A percentile compares a stretch with the other conserved stretches of the same genome.
phyloP scores from a whole-genome alignment of 2,888 invertebrate species.

The Lasioglossum lativentre region DNA sequence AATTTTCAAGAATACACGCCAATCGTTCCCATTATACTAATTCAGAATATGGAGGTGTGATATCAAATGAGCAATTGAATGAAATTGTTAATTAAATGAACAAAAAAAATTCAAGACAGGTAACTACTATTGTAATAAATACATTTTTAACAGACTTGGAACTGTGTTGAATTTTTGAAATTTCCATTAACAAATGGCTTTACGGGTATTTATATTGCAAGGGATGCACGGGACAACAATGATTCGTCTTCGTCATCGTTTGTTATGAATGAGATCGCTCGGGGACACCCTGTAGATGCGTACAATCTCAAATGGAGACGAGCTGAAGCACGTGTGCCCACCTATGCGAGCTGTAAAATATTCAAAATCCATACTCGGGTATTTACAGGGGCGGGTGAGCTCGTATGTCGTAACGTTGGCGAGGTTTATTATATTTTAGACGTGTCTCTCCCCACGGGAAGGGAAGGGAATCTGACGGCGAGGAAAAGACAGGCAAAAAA shows the following conservation, averaged over 20 bases:
- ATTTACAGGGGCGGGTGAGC: constrained; percentile 69
- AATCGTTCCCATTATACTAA: neutral
- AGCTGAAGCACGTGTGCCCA: constrained; percentile 44
- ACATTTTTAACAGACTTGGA: neutral
- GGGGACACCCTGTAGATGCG: constrained; percentile 8
- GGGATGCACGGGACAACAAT: neutral
- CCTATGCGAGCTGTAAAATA: constrained; percentile 64
- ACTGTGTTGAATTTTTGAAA: neutral
- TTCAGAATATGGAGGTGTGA: neutral
- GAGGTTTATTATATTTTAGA: constrained; percentile 75
- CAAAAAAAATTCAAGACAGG: neutral
- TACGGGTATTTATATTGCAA: neutral
- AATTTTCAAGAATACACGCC: too few species aligned
- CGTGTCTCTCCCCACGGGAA: constrained; percentile 61
- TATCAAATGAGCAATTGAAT: neutral
- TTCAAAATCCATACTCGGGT: constrained; percentile 73
- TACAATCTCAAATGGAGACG: constrained; percentile 46
- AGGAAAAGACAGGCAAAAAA: constrained; percentile 12
- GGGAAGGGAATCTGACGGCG: constrained; percentile 44
- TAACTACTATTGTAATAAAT: neutral
- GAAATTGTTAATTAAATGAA: neutral
- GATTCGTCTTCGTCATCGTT: constrained; percentile 11
- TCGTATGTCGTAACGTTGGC: constrained; percentile 58
- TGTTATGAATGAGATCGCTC: constrained; percentile 5
- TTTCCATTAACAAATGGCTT: neutral